Evolutionary conservation across 2,113 vertebrate genomes (phyloP), one percentile per base, ranked within the genome.

Genomic region (Petroica traversi): DNA sequence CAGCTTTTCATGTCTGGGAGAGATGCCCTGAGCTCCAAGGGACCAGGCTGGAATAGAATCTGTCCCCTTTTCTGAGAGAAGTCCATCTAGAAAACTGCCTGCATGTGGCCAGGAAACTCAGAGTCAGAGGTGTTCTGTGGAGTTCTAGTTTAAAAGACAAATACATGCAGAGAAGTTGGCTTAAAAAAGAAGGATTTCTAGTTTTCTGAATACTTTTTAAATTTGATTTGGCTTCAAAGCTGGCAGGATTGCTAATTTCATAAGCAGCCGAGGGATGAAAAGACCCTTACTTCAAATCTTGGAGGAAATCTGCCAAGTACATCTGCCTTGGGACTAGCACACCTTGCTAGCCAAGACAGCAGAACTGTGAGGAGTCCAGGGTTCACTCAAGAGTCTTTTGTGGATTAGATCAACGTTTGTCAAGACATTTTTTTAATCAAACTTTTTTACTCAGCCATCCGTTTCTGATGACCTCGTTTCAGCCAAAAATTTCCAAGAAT

Each of bases 271-370:
- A 86, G 63, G 88, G 79, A 67, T 88, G 59, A 94, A 93, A 97
- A 92, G 40, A 46, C 51, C 59, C 36, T 92, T 67, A 61, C n/a
- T 92, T 94, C 34, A 88, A 83, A 77, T 80, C 55, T 84, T 83
- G 63, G 43, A 59, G 72, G 61, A 84, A 48, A 59, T 94, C 75
- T 96, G 94, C 95, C 91, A 96, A 95, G 55, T 88, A 80, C 79
- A 66, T 97, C 67, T 92, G 88, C 75, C 71, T 16, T 91, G 88
- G 92, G 94, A 95, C 55, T 76, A 94, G 72, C 68, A 92, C 83
- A 94, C 92, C 88, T 94, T 86, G 72, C 85, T 80, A 93, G 92
- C 88, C 92, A 97, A 96, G 88, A 59, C 72, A 93, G 91, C 94
- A 94, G 85, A 93, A 73, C 55, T 71, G 51, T 83, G 67, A 94